phyloP scores from a whole-genome alignment of 2,888 invertebrate species.

The Thera britannica region DNA sequence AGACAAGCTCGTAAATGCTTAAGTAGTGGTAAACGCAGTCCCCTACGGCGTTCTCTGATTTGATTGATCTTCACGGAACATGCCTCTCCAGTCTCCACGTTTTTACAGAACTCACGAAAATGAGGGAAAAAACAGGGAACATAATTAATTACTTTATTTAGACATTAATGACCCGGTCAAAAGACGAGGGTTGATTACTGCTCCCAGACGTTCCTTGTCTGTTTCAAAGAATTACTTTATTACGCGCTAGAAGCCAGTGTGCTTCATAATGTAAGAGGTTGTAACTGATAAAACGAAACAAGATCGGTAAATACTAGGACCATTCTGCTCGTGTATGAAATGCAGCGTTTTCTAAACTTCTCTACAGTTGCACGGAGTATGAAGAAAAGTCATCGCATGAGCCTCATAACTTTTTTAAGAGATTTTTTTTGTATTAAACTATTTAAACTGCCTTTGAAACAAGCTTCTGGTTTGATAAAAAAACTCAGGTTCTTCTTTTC shows the following conservation, averaged over 20 bases:
- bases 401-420: no score
- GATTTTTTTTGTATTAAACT: no score
- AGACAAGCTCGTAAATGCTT: slow-evolving; percentile 76
- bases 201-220: slow-evolving; percentile 60
- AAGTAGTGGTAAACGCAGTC: slow-evolving; percentile 68
- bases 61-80: slow-evolving; percentile 77
- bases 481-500: slow-evolving; percentile 55
- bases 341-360: no score
- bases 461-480: slow-evolving; percentile 8
- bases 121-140: slow-evolving; percentile 74
- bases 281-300: slow-evolving; percentile 11
- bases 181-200: slow-evolving; percentile 77
- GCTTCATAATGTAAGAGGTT: slow-evolving; percentile 26
- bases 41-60: slow-evolving; percentile 70
- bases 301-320: neutral
- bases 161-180: slow-evolving; percentile 81
- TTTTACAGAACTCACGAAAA: slow-evolving; percentile 77
- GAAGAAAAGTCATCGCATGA: no score
- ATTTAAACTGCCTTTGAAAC: no score
- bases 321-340: no score
- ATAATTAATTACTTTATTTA: slow-evolving; percentile 84
- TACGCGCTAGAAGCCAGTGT: slow-evolving; percentile 35
- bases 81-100: slow-evolving; percentile 66
- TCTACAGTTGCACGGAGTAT: no score
- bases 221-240: slow-evolving; percentile 49